Conservation (phyloP, 1,140 invertebrate genomes). For the Bathynomus jamesi region DNA sequence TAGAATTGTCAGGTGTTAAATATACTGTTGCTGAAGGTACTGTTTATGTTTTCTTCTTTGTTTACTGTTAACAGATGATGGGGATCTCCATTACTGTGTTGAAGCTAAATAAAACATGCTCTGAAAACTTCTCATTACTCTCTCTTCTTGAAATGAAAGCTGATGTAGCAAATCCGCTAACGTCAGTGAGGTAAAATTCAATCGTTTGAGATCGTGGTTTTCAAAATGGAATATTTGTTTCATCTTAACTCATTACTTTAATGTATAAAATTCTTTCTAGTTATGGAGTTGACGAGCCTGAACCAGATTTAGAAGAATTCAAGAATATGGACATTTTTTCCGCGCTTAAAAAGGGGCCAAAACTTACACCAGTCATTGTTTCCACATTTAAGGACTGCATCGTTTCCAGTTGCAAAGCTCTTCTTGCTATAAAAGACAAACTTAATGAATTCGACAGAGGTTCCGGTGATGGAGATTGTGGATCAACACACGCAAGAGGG, state of each 20-base stretch:
- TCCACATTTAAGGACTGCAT: background rate
- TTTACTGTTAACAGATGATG: too few relatives aligned
- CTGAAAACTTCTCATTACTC: background rate
- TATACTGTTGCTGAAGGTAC: too few relatives aligned
- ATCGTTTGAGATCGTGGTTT: too few relatives aligned
- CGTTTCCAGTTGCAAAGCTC: background rate
- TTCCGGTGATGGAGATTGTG: constrained; percentile 76
- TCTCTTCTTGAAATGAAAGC: background rate
- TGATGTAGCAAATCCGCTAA: too few relatives aligned
- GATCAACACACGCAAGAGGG: constrained; percentile 59
- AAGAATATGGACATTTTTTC: background rate
- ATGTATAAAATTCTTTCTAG: too few relatives aligned
- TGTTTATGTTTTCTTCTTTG: too few relatives aligned
- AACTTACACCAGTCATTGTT: background rate
- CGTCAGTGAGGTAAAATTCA: too few relatives aligned
- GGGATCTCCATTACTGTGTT: background rate
- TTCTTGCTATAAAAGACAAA: background rate
- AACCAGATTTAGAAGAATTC: background rate
- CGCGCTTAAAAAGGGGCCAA: background rate
- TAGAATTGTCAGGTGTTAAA: too few relatives aligned
- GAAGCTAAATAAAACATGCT: background rate
- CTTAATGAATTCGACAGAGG: constrained; percentile 64
- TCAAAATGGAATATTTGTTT: too few relatives aligned
- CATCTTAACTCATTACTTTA: too few relatives aligned
- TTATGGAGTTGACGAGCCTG: too few relatives aligned